These are phyloP conservation scores for Philaethria dido DNA, from an alignment of 2,888 invertebrate species.

Conservation along the genomic window DNA sequence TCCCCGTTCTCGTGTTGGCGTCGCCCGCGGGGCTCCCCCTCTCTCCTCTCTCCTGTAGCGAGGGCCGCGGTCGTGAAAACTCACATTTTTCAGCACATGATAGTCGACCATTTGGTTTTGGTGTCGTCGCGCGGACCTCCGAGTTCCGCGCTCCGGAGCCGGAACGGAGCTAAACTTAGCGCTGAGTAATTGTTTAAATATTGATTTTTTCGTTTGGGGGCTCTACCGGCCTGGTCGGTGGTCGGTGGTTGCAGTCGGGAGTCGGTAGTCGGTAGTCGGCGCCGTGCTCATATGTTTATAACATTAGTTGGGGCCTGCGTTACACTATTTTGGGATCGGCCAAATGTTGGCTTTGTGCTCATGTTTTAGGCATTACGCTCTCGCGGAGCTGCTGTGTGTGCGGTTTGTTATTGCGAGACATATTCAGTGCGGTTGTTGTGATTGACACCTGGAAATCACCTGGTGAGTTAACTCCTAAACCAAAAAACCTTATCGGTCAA, in stretches of 20 bases:
- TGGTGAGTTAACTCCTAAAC: constrained; percentile 36
- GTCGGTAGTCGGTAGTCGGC: too few relatives aligned
- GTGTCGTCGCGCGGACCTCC: constrained; percentile 29
- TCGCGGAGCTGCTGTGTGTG: constrained; percentile 49
- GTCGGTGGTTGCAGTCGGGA: too few relatives aligned
- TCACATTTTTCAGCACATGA: constrained; percentile 73
- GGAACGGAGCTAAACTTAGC: constrained; percentile 48
- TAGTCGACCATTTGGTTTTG: constrained; percentile 68
- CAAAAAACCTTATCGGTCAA: constrained; percentile 60
- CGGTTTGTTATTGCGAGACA: constrained; percentile 44
- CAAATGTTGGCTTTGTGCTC: constrained; percentile 73
- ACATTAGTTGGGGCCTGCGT: constrained; percentile 78
- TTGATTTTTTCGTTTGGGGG: constrained; percentile 70
- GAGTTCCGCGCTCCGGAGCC: too few relatives aligned
- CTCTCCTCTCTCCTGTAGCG: background rate
- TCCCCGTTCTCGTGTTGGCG: constrained; percentile 26
- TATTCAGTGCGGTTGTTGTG: constrained; percentile 19
- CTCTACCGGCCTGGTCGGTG: constrained; percentile 55
- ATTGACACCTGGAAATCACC: constrained; percentile 21
- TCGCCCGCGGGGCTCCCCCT: constrained; percentile 43
- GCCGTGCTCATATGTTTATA: constrained; percentile 76
- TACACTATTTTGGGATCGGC: constrained; percentile 79
- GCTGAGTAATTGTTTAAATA: constrained; percentile 66
- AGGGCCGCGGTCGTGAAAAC: constrained; percentile 63
- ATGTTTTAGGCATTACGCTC: constrained; percentile 62